Conservation (phyloP, 30 jellyfish, hydroid and myxozoan species). For the Hydractinia symbiolongicarpus region DNA sequence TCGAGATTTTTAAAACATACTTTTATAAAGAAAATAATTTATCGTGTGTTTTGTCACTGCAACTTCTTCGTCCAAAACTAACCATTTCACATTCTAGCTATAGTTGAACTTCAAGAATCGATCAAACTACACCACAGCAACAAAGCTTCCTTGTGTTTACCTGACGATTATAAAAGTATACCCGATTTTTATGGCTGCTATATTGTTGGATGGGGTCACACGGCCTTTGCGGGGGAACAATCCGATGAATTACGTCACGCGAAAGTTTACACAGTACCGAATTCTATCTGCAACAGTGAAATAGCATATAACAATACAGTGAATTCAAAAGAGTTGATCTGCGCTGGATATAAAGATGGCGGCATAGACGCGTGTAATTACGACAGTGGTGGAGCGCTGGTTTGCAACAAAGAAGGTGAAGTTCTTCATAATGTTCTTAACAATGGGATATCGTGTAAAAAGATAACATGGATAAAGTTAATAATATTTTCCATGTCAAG, state of each 20-base stretch:
- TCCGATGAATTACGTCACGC: slow-evolving; percentile 69
- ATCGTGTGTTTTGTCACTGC: no score
- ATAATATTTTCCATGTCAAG: no score
- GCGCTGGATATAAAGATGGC: slow-evolving; percentile 87
- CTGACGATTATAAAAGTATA: slow-evolving; percentile 31
- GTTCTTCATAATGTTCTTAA: no score
- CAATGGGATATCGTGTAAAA: no score
- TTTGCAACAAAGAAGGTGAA: slow-evolving; percentile 47
- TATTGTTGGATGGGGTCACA: slow-evolving; percentile 94
- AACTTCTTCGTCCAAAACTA: no score
- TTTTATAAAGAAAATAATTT: no score
- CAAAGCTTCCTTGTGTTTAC: slow-evolving; percentile 43
- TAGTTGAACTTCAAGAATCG: slow-evolving; percentile 7
- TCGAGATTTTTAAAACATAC: no score
- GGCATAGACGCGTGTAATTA: slow-evolving; percentile 90
- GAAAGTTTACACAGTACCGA: slow-evolving; percentile 45
- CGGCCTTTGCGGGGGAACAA: slow-evolving; percentile 50
- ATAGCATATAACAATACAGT: slow-evolving; percentile 57
- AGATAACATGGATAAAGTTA: no score
- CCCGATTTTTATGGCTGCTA: slow-evolving; percentile 41
- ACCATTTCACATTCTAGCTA: slow-evolving; percentile 10
- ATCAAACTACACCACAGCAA: not conserved
- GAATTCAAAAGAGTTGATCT: slow-evolving; percentile 20
- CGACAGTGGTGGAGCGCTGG: slow-evolving; percentile 96
- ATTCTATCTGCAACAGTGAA: slow-evolving; percentile 51